Conservation (phyloP, 2,888 invertebrate species). For the Nysson spinosus region DNA sequence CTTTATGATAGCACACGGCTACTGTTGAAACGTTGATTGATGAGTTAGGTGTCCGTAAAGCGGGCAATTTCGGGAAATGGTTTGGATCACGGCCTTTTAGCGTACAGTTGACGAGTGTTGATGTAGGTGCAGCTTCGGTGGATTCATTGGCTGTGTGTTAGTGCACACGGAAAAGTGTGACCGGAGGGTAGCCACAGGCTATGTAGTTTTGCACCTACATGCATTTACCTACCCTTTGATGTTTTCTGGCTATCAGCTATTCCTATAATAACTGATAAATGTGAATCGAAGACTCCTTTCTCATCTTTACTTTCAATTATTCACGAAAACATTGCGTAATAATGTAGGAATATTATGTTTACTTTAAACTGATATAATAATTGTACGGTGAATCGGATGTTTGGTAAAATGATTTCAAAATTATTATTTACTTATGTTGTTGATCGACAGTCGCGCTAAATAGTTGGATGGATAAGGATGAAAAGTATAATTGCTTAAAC, state of each 20-base stretch:
- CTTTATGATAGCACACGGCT: constrained; percentile 9
- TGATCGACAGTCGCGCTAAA: too few relatives aligned
- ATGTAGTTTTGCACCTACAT: background rate
- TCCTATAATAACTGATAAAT: background rate
- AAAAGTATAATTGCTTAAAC: too few relatives aligned
- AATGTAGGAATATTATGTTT: too few relatives aligned
- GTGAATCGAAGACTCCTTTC: too few relatives aligned
- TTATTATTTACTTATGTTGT: too few relatives aligned
- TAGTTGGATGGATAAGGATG: too few relatives aligned
- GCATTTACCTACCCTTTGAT: background rate
- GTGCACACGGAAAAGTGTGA: constrained; percentile 15
- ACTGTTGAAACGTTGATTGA: constrained; percentile 44
- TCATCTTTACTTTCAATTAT: too few relatives aligned
- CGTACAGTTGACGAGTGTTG: constrained; percentile 17
- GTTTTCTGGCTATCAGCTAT: background rate
- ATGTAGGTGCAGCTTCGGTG: constrained; percentile 44
- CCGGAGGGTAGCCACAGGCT: constrained; percentile 26
- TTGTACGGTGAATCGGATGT: too few relatives aligned
- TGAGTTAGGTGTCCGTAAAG: constrained; percentile 37
- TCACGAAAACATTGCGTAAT: too few relatives aligned
- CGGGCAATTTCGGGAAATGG: constrained; percentile 54
- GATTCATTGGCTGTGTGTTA: constrained; percentile 4
- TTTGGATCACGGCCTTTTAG: constrained; percentile 47
- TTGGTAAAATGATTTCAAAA: too few relatives aligned
- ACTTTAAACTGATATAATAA: too few relatives aligned